Evolutionary conservation across 2,113 vertebrate species (phyloP), one percentile per base, ranked within the genome.

Genomic region (Podarcis raffonei): DNA sequence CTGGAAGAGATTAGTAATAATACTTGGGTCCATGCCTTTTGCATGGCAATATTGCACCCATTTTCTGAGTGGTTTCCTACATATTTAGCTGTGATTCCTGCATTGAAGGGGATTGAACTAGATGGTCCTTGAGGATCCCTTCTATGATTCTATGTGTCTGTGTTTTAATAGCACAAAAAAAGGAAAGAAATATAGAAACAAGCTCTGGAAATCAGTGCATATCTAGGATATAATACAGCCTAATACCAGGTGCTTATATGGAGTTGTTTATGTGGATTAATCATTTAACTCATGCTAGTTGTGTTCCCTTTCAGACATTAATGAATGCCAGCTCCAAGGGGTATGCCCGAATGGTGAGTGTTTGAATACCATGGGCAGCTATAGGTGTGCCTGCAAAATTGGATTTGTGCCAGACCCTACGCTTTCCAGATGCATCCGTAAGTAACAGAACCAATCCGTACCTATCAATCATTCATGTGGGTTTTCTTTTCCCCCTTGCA

Each of bases 291-390:
- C 59, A 37, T 11, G 48, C 80, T 77, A 27, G 87, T 91, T 94
- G 68, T 80, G 48, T 95, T 91, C 95, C 85, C 57, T 90, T 88
- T 75, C 96, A 99, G 99, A 99, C 95, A 95, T 99, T 81, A 98
- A 99, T 91, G 99, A 99, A 94, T 99, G 99, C 91, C 98, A 98
- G 86, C 94, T 99, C 16, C 98, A 98, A 92, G 98, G 98, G 1
- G 97, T 98, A 15, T 99, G 99, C 95, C 98, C 97, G 8, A 99
- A 99, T 95, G 98, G 98, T 85, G 98, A 98, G 92, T 99, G 99
- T 96, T 94, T 98, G 94, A 99, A 99, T 97, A 98, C 98, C 32
- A 92, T 98, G 95, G 99, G 99, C 91, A 99, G 99, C 96, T 99
- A 98, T 95, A 97, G 98, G 94, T 99, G 99, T 86, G 97, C 95